Evolutionary conservation across 2,888 invertebrate genomes (phyloP), one percentile per base, ranked within the genome.

Genomic region (Octonoba sinensis): DNA sequence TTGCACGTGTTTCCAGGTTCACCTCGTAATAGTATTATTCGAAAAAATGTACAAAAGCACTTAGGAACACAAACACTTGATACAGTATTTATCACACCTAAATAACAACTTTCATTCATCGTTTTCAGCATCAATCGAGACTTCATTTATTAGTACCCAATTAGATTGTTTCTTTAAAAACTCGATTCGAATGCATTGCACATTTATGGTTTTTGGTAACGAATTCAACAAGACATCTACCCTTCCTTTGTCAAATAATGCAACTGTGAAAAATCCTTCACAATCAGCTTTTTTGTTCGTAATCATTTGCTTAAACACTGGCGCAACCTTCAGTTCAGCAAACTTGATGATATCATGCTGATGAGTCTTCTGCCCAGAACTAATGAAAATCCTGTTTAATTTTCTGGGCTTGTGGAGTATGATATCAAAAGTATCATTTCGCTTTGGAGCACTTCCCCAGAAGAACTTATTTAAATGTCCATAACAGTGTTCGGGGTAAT

Each of bases 101-200:
- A 36, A 36, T 8, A 36, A 4, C 6, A 36, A 3, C 11, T 36
- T 36, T 36, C 36, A 36, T 36, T 36, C 36, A 4, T 36, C 36
- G 1, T 8, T 36, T 11, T 59, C 76, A 0, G 69, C n/a, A 46
- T 77, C 69, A 46, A 89, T 86, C 8, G 88, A 88, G 22, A 89
- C 87, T 85, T 89, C 88, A 70, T 87, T 86, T 3, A 88, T 86
- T 44, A 88, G 87, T 22, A 88, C 84, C 88, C 89, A 88, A n/a
- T 86, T 86, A n/a, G 84, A 85, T 76, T 88, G 88, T 16, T 85
- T 83, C 12, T 86, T 76, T 1, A 87, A 87, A 1, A 88, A 85
- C 62, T 85, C 86, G 13, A 89, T 86, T 67, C 88, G 85, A 24
- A 89, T 73, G 83, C 88, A 88, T 74, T 87, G 87, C 13, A 88